These are phyloP conservation scores for Heliconius himera DNA, from an alignment of 1,140 invertebrate genomes.

Conservation along the genomic window DNA sequence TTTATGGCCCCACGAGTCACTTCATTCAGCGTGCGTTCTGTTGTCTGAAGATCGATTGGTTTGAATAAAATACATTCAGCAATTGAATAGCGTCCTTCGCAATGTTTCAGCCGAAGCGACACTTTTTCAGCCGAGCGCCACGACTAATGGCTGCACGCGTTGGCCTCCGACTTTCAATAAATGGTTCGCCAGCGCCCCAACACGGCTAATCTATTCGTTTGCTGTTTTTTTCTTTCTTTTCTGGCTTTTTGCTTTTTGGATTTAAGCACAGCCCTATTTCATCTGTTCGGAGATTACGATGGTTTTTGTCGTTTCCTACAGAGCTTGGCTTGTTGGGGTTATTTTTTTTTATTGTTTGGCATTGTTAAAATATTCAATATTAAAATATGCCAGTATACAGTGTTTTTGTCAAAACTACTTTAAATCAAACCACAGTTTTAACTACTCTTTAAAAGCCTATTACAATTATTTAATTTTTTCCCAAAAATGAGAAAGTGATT, in stretches of 20 bases:
- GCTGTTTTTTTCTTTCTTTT: constrained; percentile 49
- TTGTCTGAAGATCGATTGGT: constrained; percentile 78
- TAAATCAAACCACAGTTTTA: no score
- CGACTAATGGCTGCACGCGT: constrained; percentile 76
- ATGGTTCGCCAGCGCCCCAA: constrained; percentile 55
- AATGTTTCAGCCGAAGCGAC: constrained; percentile 76
- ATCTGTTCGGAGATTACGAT: constrained; percentile 34
- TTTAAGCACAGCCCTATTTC: constrained; percentile 37
- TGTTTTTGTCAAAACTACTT: no score
- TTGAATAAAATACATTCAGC: constrained; percentile 77
- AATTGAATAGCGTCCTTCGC: constrained; percentile 75
- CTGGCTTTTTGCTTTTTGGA: constrained; percentile 39
- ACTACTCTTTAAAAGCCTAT: no score
- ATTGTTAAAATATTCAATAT: background rate
- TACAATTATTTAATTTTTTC: no score
- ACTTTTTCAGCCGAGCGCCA: constrained; percentile 70
- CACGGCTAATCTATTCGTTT: constrained; percentile 59
- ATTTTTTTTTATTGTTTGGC: constrained; percentile 2
- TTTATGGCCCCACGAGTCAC: constrained; percentile 73
- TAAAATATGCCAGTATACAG: no score
- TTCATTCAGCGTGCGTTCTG: constrained; percentile 74
- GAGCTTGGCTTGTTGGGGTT: constrained; percentile 20
- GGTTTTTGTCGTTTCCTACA: constrained; percentile 23
- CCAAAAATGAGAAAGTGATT: no score
- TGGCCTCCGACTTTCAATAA: constrained; percentile 75